A percentile compares a stretch with the other conserved stretches of the same genome.
Evolutionary conservation across 2,113 vertebrate genomes (phyloP).

Genomic region (Meleagris gallopavo): DNA sequence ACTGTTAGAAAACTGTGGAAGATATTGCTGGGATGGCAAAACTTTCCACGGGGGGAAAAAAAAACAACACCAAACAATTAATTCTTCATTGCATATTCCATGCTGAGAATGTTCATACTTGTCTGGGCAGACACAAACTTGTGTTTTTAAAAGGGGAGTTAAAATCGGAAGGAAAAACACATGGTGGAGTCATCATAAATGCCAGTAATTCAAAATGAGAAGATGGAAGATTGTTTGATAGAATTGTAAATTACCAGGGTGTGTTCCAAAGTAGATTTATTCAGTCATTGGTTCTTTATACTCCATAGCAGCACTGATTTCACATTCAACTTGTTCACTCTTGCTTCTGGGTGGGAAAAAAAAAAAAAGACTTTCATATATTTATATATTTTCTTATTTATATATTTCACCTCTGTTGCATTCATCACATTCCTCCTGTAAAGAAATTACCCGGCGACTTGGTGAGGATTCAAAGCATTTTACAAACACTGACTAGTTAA

Average conservation of each 20-base stretch:
- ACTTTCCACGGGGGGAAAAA: neutral
- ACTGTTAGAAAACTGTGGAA: neutral
- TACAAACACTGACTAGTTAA: constrained; percentile 24
- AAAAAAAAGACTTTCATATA: neutral
- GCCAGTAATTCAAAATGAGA: constrained; percentile 52
- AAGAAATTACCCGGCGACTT: neutral
- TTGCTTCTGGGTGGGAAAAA: neutral
- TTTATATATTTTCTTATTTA: neutral
- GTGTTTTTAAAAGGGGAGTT: constrained; percentile 34
- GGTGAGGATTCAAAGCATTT: constrained; percentile 16
- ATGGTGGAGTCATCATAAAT: constrained; percentile 18
- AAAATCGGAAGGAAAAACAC: constrained; percentile 38
- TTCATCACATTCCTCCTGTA: neutral
- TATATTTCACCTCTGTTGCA: neutral
- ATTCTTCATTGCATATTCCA: neutral
- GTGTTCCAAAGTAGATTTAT: constrained; percentile 61
- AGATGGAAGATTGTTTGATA: constrained; percentile 28
- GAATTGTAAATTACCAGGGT: constrained; percentile 62
- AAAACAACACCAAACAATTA: constrained; percentile 22
- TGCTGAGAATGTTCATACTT: constrained; percentile 48
- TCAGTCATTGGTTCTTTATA: constrained; percentile 26
- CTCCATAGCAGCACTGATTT: neutral
- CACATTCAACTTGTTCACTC: constrained; percentile 10
- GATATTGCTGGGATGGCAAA: neutral
- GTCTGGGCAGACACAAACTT: constrained; percentile 59